Evolutionary conservation across 1,140 invertebrate species (phyloP).

Genomic region (Sycophaga agraensis): DNA sequence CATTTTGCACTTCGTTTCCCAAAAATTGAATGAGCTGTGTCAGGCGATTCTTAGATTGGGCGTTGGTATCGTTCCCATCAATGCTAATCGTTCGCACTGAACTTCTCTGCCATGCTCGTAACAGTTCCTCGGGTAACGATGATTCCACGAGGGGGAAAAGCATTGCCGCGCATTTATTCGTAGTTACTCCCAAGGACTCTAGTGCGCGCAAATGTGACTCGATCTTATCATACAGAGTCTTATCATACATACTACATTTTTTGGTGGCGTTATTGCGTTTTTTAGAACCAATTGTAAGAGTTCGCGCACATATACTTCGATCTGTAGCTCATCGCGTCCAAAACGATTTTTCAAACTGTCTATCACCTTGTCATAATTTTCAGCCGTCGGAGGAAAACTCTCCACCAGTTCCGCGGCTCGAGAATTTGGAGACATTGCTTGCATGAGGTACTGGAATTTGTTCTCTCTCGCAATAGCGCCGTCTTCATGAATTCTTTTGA

Average conservation of each 20-base stretch:
- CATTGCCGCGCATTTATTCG: conserved; percentile 38
- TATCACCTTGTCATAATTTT: conserved; percentile 38
- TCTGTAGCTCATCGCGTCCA: conserved; percentile 34
- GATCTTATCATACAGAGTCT: neutral
- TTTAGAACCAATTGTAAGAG: conserved; percentile 31
- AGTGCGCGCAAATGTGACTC: neutral
- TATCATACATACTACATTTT: neutral
- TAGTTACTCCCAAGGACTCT: conserved; percentile 10
- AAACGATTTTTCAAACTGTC: conserved; percentile 32
- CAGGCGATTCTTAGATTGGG: conserved; percentile 30
- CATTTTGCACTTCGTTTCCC: conserved; percentile 32
- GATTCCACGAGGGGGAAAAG: conserved; percentile 25
- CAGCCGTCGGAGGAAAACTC: conserved; percentile 34
- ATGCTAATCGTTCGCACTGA: neutral
- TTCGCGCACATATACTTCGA: conserved; percentile 43
- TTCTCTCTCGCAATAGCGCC: conserved; percentile 9
- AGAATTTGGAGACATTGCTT: conserved; percentile 13
- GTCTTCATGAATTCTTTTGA: conserved; percentile 36
- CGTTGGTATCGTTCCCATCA: neutral
- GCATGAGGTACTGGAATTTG: conserved; percentile 7
- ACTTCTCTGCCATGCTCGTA: conserved; percentile 35
- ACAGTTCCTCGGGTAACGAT: conserved; percentile 38
- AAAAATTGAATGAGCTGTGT: conserved; percentile 37
- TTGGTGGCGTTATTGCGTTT: neutral
- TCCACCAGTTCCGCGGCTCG: conserved; percentile 1